Evolutionary conservation across 2,113 vertebrate genomes (phyloP).

Genomic region (Daboia siamensis): DNA sequence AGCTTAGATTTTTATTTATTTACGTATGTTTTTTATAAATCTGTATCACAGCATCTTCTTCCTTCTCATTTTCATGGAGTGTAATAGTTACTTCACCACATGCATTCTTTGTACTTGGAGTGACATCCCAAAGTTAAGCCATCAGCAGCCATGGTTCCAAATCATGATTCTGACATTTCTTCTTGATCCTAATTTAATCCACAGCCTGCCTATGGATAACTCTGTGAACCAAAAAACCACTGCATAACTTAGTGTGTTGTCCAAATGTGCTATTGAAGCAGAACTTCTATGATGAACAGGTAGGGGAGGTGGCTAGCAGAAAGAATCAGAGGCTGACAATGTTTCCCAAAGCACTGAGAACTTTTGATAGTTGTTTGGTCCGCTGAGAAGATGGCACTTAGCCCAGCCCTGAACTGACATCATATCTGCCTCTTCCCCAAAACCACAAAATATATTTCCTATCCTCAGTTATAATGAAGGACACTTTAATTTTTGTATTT

Average conservation of each 20-base stretch:
- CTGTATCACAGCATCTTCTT: neutral
- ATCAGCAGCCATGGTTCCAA: neutral
- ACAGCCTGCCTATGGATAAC: neutral
- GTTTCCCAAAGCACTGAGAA: conserved; percentile 30
- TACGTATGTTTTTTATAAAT: neutral
- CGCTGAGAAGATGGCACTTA: conserved; percentile 47
- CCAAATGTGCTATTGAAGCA: neutral
- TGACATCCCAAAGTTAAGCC: neutral
- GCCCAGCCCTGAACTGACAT: conserved; percentile 45
- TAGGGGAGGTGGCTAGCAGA: neutral
- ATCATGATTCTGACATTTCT: neutral
- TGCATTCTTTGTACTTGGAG: neutral
- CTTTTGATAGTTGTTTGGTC: conserved; percentile 47
- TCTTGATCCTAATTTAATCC: neutral
- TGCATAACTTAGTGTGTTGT: neutral
- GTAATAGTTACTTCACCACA: neutral
- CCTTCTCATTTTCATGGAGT: neutral
- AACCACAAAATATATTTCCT: conserved; percentile 59
- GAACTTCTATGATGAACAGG: neutral
- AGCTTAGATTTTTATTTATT: neutral
- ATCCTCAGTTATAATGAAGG: conserved; percentile 59
- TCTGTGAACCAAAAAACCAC: neutral
- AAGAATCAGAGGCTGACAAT: conserved; percentile 3
- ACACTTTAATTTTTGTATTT: conserved; percentile 54
- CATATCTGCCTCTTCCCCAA: conserved; percentile 36